Base-by-base conservation (phyloP, 2,888 invertebrate genomes). In the Nomada ruficornis region DNA sequence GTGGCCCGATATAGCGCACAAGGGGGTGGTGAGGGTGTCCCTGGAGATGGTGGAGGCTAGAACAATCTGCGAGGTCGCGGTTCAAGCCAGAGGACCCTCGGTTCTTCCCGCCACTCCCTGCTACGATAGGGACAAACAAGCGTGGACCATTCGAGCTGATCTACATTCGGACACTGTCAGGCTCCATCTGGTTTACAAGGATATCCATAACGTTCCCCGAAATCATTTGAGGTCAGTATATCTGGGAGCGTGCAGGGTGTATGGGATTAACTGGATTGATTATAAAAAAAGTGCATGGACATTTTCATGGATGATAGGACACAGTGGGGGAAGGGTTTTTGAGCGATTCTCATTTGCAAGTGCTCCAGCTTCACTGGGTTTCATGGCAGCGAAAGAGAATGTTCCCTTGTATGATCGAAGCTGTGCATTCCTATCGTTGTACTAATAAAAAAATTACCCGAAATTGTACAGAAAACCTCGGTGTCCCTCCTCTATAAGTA, bases 61-160 rank as follows among this genome's bases (percentile, higher is more conserved):
- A 83, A 95, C 96, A 5, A 94, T 96, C 70, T 96, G 96, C 85
- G 96, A 96, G 90, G 95, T 96, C 0, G 93, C 94, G 42, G 94
- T 94, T 0, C 91, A 94, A 87, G 92, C 95, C 7, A 90, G 96
- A 20, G 95, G 95, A 0, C 94, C 95, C 29, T 91, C 95, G n/a
- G 93, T 94, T 0, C 94, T 96, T 1, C 94, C 96, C 0, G 94
- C 95, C 0, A 95, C 95, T 0, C 95, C 96, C 0, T 96, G 97
- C 92, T 97, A 97, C 94, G 97, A 97, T 93, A 94, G 97, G 13
- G 97, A 97, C 93, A 97, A 97, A 90, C 95, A 95, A 91, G 96
- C 96, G 9, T 97, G 97, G 97, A 95, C 96, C 70, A 94, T 97
- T 77, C 96, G 97, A 86, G 96, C 96, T 57, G 97, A 97, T 93